Conservation (phyloP, 2,113 vertebrate species). For the Callaeas wilsoni region DNA sequence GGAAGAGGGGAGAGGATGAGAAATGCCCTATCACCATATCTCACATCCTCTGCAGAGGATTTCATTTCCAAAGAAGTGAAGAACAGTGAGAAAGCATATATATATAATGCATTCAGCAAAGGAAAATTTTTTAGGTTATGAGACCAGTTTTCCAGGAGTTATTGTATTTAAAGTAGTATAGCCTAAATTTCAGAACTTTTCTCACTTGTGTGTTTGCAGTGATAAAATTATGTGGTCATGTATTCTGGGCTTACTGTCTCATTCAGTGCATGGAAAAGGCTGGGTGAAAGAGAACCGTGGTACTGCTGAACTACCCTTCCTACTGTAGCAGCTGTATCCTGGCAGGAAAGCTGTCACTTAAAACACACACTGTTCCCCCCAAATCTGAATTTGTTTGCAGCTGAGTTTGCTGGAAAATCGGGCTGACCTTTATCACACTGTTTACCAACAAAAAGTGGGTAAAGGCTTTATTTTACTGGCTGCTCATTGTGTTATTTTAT, state of each 20-base stretch:
- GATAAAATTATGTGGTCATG: background rate
- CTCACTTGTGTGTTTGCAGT: background rate
- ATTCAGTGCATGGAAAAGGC: background rate
- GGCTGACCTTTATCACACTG: background rate
- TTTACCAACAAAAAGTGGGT: background rate
- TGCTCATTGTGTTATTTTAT: background rate
- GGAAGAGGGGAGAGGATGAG: background rate
- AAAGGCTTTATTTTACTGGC: background rate
- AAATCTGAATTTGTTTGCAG: background rate
- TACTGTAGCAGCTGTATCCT: background rate
- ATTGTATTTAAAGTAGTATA: background rate
- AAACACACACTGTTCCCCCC: background rate
- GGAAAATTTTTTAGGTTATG: background rate
- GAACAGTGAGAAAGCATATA: background rate
- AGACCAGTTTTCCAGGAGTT: background rate
- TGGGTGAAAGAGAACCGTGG: background rate
- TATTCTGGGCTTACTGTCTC: background rate
- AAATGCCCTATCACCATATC: background rate
- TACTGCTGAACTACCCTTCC: background rate
- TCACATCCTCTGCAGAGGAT: background rate
- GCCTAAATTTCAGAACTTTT: background rate
- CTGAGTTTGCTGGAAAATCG: background rate
- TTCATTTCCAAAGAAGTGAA: background rate
- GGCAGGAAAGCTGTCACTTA: background rate
- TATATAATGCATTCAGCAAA: background rate